Conservation (phyloP, 2,888 invertebrate species). For the Selenia dentaria region DNA sequence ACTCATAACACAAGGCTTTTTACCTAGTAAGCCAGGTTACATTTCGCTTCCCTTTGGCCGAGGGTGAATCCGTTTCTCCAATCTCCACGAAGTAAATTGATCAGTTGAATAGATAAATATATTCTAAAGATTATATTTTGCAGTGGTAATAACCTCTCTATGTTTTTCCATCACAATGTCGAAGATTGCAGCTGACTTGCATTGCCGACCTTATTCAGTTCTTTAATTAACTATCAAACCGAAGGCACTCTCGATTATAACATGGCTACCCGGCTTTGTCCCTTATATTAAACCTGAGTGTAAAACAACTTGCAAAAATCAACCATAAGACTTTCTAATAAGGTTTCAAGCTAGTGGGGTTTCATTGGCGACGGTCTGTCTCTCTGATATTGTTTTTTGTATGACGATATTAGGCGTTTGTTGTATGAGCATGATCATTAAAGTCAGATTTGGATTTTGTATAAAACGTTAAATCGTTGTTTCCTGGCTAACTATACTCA, state of each 20-base stretch:
- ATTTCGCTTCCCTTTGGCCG: too few species aligned
- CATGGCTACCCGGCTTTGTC: slow-evolving; percentile 78
- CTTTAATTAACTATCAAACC: slow-evolving; percentile 82
- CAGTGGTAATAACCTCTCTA: slow-evolving; percentile 48
- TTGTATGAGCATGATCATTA: slow-evolving; percentile 55
- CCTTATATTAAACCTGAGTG: slow-evolving; percentile 53
- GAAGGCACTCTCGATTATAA: slow-evolving; percentile 79
- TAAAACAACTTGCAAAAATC: slow-evolving; percentile 43
- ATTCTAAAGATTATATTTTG: not conserved
- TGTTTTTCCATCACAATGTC: slow-evolving; percentile 44
- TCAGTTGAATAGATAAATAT: too few species aligned
- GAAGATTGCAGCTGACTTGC: slow-evolving; percentile 78
- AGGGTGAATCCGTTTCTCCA: too few species aligned
- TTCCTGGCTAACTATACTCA: slow-evolving; percentile 43
- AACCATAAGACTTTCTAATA: slow-evolving; percentile 46
- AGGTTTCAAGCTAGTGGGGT: slow-evolving; percentile 33
- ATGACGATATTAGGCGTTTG: slow-evolving; percentile 55
- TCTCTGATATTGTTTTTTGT: slow-evolving; percentile 72
- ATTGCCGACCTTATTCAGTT: slow-evolving; percentile 76
- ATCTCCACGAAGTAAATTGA: too few species aligned
- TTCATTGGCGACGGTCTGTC: slow-evolving; percentile 72
- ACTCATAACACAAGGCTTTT: too few species aligned
- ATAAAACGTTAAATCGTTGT: slow-evolving; percentile 49
- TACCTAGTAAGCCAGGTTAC: too few species aligned
- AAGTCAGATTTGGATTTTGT: slow-evolving; percentile 51